These are phyloP conservation scores for Phlogophora meticulosa DNA, from an alignment of 2,888 invertebrate genomes.

Conservation along the genomic window DNA sequence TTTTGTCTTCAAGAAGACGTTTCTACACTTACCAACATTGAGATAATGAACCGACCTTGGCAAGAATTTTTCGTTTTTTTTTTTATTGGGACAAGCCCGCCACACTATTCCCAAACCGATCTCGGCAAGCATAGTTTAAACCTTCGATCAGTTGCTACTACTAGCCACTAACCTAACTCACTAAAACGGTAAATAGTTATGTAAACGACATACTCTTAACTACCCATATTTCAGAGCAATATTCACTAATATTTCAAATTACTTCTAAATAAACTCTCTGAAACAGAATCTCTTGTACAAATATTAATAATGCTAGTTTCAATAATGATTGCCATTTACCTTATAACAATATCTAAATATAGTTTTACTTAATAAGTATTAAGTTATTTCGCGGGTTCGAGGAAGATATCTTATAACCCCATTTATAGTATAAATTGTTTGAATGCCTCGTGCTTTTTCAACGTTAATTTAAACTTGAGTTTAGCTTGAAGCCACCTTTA, in stretches of 20 bases:
- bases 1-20: no score
- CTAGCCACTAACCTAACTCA: background rate
- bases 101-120: no score
- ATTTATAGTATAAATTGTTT: background rate
- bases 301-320: constrained; percentile 30
- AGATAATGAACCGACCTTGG: no score
- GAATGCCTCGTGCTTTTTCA: background rate
- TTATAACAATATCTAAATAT: constrained; percentile 14
- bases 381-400: background rate
- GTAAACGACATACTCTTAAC: constrained; percentile 26
- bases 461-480: background rate
- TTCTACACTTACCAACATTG: no score
- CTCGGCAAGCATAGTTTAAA: no score
- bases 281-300: constrained; percentile 15
- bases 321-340: constrained; percentile 29
- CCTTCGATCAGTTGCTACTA: no score
- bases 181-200: constrained; percentile 11
- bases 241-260: constrained; percentile 26
- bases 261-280: constrained; percentile 4
- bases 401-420: background rate
- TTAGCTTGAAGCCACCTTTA: background rate
- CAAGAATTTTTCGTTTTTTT: no score
- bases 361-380: constrained; percentile 1
- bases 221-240: constrained; percentile 17
- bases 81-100: no score